These are phyloP conservation scores for Brachypodius melanocephalos DNA, from an alignment of 2,113 vertebrate species.

Conservation along the genomic window DNA sequence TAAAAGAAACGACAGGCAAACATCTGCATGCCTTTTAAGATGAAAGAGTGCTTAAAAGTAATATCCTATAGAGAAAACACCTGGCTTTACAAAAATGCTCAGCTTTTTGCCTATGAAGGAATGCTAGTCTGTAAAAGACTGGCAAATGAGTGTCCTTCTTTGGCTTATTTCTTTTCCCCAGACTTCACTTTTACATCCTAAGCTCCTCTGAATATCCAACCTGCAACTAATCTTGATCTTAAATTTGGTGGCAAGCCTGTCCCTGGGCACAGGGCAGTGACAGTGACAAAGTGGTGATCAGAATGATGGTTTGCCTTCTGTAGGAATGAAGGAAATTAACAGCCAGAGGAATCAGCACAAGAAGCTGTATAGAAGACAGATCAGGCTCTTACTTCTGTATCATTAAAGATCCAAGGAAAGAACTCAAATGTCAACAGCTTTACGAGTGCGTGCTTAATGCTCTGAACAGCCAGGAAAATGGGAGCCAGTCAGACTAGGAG, in stretches of 20 bases:
- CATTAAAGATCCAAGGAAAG: not conserved
- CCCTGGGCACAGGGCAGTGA: not conserved
- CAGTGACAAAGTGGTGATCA: not conserved
- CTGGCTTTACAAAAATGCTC: not conserved
- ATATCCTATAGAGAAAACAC: not conserved
- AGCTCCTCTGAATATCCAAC: not conserved
- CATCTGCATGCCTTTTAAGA: not conserved
- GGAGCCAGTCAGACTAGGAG: not conserved
- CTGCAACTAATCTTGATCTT: not conserved
- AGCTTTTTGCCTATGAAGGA: not conserved
- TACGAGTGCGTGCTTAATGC: slow-evolving; percentile 12
- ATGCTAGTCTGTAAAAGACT: not conserved
- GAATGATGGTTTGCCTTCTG: not conserved
- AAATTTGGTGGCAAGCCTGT: not conserved
- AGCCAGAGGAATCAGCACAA: not conserved
- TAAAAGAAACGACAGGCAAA: not conserved
- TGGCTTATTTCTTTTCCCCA: not conserved
- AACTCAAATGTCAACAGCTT: slow-evolving; percentile 53
- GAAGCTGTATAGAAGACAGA: not conserved
- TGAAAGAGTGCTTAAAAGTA: not conserved
- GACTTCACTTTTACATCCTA: not conserved
- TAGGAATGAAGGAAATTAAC: not conserved
- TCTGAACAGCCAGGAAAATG: not conserved
- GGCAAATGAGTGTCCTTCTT: not conserved
- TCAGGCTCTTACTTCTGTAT: not conserved